A percentile compares a stretch with the other conserved stretches of the same genome.
These are phyloP conservation scores for Drosophila longiperda DNA, from an alignment of 2,888 invertebrate species.

Conservation along the genomic window DNA sequence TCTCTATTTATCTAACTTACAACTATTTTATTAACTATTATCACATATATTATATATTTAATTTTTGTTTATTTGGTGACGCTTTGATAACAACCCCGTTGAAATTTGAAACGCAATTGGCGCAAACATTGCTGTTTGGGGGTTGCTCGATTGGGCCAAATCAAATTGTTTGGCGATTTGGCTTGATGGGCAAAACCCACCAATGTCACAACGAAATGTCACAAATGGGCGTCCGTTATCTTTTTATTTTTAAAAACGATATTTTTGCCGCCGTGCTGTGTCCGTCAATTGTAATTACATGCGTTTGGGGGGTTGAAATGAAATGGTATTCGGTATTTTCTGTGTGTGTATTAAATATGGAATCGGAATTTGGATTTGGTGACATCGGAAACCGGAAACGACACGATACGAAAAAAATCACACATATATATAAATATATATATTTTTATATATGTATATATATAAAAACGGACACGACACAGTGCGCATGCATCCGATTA, in stretches of 20 bases:
- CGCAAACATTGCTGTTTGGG: slow-evolving; percentile 32
- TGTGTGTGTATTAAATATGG: slow-evolving; percentile 35
- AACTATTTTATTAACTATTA: slow-evolving; percentile 2
- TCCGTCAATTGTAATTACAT: slow-evolving; percentile 28
- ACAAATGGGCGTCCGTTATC: slow-evolving; percentile 73
- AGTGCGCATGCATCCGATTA: slow-evolving; percentile 96
- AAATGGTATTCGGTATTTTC: slow-evolving; percentile 3
- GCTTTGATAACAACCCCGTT: slow-evolving; percentile 61
- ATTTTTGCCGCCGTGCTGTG: slow-evolving; percentile 59
- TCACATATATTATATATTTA: slow-evolving; percentile 7
- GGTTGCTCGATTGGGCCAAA: slow-evolving; percentile 57
- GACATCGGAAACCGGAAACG: slow-evolving; percentile 33
- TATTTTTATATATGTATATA: too few relatives aligned
- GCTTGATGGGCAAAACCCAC: slow-evolving; percentile 67
- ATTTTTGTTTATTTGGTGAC: slow-evolving; percentile 2
- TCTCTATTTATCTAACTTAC: slow-evolving; percentile 4
- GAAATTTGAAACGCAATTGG: slow-evolving; percentile 44
- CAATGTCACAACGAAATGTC: slow-evolving; percentile 16
- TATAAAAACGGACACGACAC: slow-evolving; percentile 79
- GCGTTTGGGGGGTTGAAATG: slow-evolving; percentile 45
- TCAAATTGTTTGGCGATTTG: slow-evolving; percentile 24
- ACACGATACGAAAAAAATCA: background rate
- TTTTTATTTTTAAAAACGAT: slow-evolving; percentile 76
- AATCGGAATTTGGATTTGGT: slow-evolving; percentile 23
- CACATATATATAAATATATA: too few relatives aligned